Conservation (phyloP, 2,113 vertebrate species). For the Cephalopterus ornatus region DNA sequence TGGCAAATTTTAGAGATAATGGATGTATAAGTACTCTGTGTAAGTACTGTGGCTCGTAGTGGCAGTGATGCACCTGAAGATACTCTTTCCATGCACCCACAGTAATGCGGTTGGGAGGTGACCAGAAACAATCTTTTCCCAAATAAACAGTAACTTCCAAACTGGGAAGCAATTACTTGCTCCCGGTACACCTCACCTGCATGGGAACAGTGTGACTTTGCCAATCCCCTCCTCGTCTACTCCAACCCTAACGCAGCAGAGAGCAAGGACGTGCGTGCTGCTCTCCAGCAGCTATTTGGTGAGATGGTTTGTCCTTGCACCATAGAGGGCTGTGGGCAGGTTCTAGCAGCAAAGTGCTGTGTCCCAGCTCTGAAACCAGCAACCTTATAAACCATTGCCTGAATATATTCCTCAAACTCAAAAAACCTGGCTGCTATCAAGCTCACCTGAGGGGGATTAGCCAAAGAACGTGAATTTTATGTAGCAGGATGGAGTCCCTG, state of each 20-base stretch:
- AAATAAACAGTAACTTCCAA: background rate
- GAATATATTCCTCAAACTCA: background rate
- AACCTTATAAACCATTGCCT: background rate
- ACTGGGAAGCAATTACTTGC: background rate
- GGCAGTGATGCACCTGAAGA: background rate
- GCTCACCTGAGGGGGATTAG: background rate
- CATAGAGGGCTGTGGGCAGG: background rate
- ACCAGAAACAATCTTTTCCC: background rate
- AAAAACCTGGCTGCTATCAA: background rate
- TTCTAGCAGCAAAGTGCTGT: background rate
- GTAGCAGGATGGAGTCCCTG: background rate
- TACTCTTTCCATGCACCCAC: background rate
- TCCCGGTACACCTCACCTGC: background rate
- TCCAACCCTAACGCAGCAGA: background rate
- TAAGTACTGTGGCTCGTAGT: background rate
- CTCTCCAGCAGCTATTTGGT: background rate
- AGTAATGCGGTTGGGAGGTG: rapidly evolving
- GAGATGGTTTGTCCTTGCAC: background rate
- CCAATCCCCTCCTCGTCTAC: background rate
- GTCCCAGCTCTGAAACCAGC: background rate
- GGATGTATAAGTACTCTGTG: background rate
- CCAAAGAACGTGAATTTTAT: background rate
- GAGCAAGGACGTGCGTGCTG: background rate
- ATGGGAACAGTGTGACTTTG: background rate
- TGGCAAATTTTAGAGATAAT: background rate